A percentile compares a stretch with the other conserved stretches of the same genome.
phyloP scores from a whole-genome alignment of 2,888 invertebrate species.

The Odontocolon sp. region DNA sequence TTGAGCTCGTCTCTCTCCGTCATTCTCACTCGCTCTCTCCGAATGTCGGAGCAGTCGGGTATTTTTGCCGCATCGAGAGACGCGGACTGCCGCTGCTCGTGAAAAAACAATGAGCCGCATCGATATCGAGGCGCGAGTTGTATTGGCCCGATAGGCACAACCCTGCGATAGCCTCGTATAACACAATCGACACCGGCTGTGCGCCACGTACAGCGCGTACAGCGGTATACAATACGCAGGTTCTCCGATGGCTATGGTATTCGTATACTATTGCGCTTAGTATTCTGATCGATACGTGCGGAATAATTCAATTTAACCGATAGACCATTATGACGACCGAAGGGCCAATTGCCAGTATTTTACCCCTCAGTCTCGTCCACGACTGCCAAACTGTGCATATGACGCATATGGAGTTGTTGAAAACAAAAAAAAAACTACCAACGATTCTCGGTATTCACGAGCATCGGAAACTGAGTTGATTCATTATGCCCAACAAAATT shows the following conservation, averaged over 20 bases:
- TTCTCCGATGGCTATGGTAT: background rate
- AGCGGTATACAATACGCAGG: no score
- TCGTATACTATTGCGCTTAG: constrained; percentile 2
- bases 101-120: constrained; percentile 19
- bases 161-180: constrained; percentile 16
- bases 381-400: background rate
- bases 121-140: background rate
- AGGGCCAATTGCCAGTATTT: constrained; percentile 4
- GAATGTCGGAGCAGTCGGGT: background rate
- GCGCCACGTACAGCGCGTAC: background rate
- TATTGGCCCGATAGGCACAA: constrained; percentile 9
- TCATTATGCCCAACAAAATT: no score
- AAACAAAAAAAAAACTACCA: no score
- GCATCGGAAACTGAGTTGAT: no score
- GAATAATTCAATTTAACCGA: constrained; percentile 51
- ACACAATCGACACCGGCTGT: constrained; percentile 11
- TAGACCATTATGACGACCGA: constrained; percentile 33
- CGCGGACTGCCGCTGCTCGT: background rate
- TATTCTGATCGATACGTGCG: constrained; percentile 44
- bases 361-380: background rate
- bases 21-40: background rate
- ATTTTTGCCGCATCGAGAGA: background rate
- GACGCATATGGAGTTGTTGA: constrained; percentile 3
- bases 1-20: constrained; percentile 3
- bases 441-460: no score